Evolutionary conservation across 2,113 vertebrate species (phyloP), one percentile per base, ranked within the genome.

Genomic region (Etia nguti): DNA sequence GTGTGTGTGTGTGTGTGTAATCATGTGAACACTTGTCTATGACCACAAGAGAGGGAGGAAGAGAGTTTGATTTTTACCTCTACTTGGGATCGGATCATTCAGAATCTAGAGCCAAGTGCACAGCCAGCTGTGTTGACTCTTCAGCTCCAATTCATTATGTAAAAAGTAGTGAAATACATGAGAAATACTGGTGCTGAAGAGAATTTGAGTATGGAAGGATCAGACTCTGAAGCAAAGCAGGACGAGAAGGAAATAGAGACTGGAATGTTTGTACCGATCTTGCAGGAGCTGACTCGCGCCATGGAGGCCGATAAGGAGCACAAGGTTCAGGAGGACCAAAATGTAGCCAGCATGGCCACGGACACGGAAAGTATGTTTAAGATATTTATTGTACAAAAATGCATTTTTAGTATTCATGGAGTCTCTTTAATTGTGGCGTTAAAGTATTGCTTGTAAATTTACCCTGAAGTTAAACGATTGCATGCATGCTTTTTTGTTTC

Each of bases 221-320:
- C 41, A 1, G 34, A 31, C 24, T 77, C 26, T 12, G 18, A 50
- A 43, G 81, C 18, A 55, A 54, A 57, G 36, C 16, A 2, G 68
- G 29, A 2, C 34, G 10, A 59, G 22, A 31, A 12, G 8, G 52
- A 36, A 13, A 59, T 5, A 2, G 13, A 59, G 2, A 11, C 18
- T 6, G 7, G 79, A 43, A 81, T 13, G 34, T 79, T 86, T 90
- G 24, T 89, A 20, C 9, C 12, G 15, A 48, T 65, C 48, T 75
- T 90, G 38, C 93, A 97, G 96, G 95, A 95, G 84, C 84, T 89
- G 70, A 84, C 92, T 2, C 83, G 29, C 65, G 92, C 77, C 60
- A 92, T 94, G 91, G 94, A 94, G 79, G 57, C 85, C 3, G 70
- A 75, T 1, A 88, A 93, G 55, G 90, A 95, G 48, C 92, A 82